These are phyloP conservation scores for Lathamus discolor DNA, from an alignment of 2,113 vertebrate species.

Conservation along the genomic window DNA sequence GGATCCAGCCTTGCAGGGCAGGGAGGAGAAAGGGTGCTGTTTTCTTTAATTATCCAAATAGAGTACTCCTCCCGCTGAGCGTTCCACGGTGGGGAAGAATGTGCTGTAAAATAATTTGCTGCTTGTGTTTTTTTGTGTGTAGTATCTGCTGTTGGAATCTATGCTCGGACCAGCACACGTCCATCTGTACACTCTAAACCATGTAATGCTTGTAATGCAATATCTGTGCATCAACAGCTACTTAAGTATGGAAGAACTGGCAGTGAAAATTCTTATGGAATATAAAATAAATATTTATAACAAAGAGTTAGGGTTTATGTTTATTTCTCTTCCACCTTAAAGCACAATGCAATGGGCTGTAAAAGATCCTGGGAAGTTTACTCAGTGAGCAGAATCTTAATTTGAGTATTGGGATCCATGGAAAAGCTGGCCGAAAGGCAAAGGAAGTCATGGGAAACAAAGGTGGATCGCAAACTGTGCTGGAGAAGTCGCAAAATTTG, in stretches of 20 bases:
- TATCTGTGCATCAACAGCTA: background rate
- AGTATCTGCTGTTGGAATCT: background rate
- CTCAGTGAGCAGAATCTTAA: background rate
- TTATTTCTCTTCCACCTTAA: background rate
- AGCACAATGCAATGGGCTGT: background rate
- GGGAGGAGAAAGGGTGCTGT: background rate
- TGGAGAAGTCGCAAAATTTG: background rate
- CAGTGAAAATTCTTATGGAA: background rate
- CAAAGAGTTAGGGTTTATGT: background rate
- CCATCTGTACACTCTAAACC: background rate
- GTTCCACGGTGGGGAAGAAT: background rate
- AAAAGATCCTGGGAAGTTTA: background rate
- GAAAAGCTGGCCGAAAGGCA: background rate
- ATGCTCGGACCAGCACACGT: rapidly evolving
- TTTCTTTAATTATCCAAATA: background rate
- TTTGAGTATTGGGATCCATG: background rate
- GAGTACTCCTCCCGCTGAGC: background rate
- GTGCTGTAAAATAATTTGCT: background rate
- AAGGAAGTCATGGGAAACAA: background rate
- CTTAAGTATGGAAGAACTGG: background rate
- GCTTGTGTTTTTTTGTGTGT: background rate
- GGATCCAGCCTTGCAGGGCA: background rate
- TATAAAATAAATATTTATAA: background rate
- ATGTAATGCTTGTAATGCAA: background rate
- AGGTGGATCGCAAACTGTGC: background rate